A percentile compares a stretch with the other conserved stretches of the same genome.
These are phyloP conservation scores for Uria lomvia DNA, from an alignment of 2,113 vertebrate genomes.

Conservation along the genomic window DNA sequence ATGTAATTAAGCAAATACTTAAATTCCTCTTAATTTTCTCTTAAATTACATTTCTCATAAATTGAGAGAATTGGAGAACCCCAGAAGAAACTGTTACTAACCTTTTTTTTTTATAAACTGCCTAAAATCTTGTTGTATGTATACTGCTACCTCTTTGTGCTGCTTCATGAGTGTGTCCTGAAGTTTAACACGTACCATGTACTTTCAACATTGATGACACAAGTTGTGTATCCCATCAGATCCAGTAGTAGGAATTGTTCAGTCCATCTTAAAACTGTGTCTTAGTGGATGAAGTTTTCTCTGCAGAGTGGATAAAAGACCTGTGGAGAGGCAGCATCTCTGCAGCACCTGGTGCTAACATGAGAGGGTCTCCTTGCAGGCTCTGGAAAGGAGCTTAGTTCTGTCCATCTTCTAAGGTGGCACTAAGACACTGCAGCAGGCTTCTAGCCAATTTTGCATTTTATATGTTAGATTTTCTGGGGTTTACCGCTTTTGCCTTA, in stretches of 20 bases:
- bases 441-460: background rate
- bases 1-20: background rate
- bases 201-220: background rate
- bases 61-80: background rate
- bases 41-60: background rate
- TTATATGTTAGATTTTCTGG: background rate
- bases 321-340: background rate
- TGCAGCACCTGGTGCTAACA: accelerated
- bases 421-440: background rate
- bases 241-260: background rate
- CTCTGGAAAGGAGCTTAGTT: background rate
- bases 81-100: background rate
- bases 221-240: background rate
- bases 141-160: background rate
- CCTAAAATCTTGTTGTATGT: background rate
- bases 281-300: background rate
- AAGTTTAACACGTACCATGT: background rate
- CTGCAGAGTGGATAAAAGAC: background rate
- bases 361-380: background rate
- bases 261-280: background rate
- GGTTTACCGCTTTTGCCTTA: background rate
- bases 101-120: background rate
- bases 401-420: background rate
- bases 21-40: background rate
- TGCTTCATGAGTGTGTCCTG: background rate